These are phyloP conservation scores for Tadarida brasiliensis DNA, from an alignment of 2,797 vertebrate genomes.

Conservation along the genomic window DNA sequence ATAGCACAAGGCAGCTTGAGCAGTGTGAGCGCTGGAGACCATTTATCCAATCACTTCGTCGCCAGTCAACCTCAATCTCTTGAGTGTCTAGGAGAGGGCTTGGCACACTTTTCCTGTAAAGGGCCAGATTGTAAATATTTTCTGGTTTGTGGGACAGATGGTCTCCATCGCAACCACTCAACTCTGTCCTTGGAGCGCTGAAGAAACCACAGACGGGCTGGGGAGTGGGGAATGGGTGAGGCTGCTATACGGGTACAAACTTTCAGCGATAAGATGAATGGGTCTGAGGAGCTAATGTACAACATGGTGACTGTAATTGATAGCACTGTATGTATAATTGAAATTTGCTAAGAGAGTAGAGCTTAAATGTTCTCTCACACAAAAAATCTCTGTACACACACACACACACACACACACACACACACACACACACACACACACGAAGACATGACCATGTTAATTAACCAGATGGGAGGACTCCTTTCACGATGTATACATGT, in stretches of 20 bases:
- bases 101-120: neutral
- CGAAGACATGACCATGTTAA: neutral
- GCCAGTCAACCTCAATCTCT: neutral
- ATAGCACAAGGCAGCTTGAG: neutral
- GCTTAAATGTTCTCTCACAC: neutral
- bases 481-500: neutral
- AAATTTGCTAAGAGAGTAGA: neutral
- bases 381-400: neutral
- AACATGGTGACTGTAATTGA: fast-evolving
- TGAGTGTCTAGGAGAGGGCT: neutral
- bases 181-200: neutral
- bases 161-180: neutral
- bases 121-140: neutral
- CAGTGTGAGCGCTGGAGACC: neutral
- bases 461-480: neutral
- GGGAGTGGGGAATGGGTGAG: neutral
- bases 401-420: neutral
- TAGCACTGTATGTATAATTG: no score
- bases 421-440: neutral
- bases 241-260: neutral
- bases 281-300: neutral
- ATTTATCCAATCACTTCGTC: neutral
- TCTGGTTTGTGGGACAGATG: neutral
- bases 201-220: neutral
- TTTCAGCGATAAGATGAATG: neutral